Conservation (phyloP, 2,113 vertebrate species). For the Sander lucioperca region DNA sequence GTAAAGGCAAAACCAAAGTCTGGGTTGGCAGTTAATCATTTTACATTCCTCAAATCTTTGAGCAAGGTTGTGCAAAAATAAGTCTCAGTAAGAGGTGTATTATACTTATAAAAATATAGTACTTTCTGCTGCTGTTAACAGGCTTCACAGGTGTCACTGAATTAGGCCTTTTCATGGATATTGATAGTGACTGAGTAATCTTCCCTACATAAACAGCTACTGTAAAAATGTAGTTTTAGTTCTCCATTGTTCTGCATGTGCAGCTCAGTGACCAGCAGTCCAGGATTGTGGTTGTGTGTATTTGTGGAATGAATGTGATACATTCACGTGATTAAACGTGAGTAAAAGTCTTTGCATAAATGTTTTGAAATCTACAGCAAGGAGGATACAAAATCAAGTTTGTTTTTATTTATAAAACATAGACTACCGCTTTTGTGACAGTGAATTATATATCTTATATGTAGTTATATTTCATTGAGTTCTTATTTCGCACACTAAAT, state of each 20-base stretch:
- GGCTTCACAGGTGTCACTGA: background rate
- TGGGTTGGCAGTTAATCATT: background rate
- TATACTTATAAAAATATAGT: background rate
- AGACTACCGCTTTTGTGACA: background rate
- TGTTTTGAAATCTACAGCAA: background rate
- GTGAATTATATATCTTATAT: background rate
- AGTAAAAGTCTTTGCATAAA: background rate
- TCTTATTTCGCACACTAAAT: background rate
- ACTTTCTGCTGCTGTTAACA: background rate
- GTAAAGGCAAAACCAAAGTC: constrained; percentile 1
- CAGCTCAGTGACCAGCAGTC: background rate
- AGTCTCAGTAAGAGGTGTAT: background rate
- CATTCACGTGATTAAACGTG: background rate
- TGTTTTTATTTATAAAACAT: background rate
- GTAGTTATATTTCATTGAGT: background rate
- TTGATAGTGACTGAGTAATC: background rate
- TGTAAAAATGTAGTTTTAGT: background rate
- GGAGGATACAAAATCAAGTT: background rate
- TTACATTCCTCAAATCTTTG: background rate
- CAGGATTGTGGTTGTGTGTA: background rate
- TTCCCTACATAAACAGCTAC: background rate
- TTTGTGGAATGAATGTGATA: constrained; percentile 9
- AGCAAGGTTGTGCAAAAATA: background rate
- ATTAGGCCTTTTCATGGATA: background rate
- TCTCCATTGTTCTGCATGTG: background rate